A percentile compares a stretch with the other conserved stretches of the same genome.
Conservation (phyloP, 2,888 invertebrate genomes). For the Oligia fasciuncula region DNA sequence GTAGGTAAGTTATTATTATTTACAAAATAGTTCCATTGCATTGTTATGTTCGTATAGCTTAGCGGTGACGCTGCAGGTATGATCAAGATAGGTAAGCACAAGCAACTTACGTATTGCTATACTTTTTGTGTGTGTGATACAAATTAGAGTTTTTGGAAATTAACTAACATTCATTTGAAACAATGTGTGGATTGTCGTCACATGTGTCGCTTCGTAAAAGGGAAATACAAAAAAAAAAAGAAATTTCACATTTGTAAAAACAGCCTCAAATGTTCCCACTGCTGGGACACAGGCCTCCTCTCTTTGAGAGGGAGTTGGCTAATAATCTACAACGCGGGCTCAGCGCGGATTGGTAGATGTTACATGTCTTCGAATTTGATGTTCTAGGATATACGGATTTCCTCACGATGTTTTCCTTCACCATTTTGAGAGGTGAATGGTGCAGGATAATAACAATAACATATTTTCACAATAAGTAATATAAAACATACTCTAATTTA, state of each 20-base stretch:
- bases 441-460: constrained; percentile 12
- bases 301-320: neutral
- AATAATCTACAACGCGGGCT: neutral
- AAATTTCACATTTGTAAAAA: neutral
- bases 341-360: neutral
- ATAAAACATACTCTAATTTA: constrained; percentile 42
- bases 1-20: constrained; percentile 22
- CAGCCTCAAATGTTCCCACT: neutral
- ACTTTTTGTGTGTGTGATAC: constrained; percentile 35
- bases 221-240: neutral
- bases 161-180: neutral
- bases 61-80: constrained; percentile 29
- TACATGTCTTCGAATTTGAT: neutral
- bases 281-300: neutral
- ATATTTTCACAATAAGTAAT: constrained; percentile 17
- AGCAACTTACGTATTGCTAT: constrained; percentile 29
- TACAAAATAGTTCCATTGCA: constrained; percentile 57
- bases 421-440: neutral
- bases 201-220: neutral
- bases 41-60: constrained; percentile 33
- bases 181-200: neutral
- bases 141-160: constrained; percentile 41
- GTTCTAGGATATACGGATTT: neutral
- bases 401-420: neutral
- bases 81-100: constrained; percentile 36